A percentile compares a stretch with the other conserved stretches of the same genome.
These are phyloP conservation scores for Dallia pectoralis DNA, from an alignment of 2,797 vertebrate genomes.

Conservation along the genomic window DNA sequence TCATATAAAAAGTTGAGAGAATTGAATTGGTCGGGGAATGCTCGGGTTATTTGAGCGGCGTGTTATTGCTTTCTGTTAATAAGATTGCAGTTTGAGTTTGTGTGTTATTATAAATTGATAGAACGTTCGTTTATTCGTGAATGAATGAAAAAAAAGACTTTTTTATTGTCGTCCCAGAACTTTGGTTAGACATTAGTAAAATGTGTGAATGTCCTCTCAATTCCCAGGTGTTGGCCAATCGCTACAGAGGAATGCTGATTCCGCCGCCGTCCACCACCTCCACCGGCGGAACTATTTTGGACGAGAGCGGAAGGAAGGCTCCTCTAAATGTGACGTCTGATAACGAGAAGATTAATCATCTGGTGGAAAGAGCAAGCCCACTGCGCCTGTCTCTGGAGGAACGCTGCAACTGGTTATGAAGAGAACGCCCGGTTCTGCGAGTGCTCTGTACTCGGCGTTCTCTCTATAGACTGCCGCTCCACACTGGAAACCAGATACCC, in stretches of 20 bases:
- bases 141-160: neutral
- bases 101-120: slow-evolving; percentile 3
- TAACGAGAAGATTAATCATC: slow-evolving; percentile 74
- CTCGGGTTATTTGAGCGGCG: neutral
- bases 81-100: neutral
- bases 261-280: neutral
- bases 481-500: slow-evolving; percentile 58
- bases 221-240: slow-evolving; percentile 19
- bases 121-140: neutral
- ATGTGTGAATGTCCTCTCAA: slow-evolving; percentile 22
- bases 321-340: slow-evolving; percentile 59
- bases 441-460: slow-evolving; percentile 30
- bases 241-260: neutral
- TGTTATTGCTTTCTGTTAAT: slow-evolving; percentile 12
- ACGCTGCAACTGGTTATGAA: slow-evolving; percentile 49
- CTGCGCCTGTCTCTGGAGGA: slow-evolving; percentile 51
- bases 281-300: slow-evolving; percentile 9
- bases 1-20: slow-evolving; percentile 4
- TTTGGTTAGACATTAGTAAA: slow-evolving; percentile 33
- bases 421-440: slow-evolving; percentile 42
- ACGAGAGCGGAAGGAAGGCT: slow-evolving; percentile 45
- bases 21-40: slow-evolving; percentile 5
- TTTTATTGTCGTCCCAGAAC: neutral
- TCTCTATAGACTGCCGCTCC: slow-evolving; percentile 14
- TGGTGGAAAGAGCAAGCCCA: slow-evolving; percentile 51